Conservation (phyloP, 2,888 invertebrate genomes). For the Linyphia triangularis region DNA sequence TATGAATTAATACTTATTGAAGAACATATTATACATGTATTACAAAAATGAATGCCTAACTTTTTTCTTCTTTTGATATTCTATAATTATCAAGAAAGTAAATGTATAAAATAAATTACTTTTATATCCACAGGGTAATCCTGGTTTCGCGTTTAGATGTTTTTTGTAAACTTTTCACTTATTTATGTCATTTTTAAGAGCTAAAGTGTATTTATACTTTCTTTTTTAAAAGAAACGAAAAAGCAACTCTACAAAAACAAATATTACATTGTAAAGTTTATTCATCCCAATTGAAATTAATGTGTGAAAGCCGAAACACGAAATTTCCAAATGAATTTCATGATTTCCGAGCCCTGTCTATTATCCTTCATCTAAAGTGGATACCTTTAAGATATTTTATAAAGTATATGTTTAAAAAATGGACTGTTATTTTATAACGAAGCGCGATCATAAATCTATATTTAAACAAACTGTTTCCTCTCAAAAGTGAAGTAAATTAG, state of each 20-base stretch:
- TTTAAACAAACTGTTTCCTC: slow-evolving; percentile 51
- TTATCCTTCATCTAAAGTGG: background rate
- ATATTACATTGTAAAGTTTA: background rate
- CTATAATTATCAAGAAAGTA: too few relatives aligned
- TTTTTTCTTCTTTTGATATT: too few relatives aligned
- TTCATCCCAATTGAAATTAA: slow-evolving; percentile 3
- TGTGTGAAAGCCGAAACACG: background rate
- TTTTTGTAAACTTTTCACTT: background rate
- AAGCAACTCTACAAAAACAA: background rate
- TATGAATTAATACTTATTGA: too few relatives aligned
- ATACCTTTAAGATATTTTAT: slow-evolving; percentile 25
- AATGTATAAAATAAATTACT: too few relatives aligned
- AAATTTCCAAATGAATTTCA: slow-evolving; percentile 11
- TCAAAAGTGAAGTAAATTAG: slow-evolving; percentile 57
- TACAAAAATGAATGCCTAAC: too few relatives aligned
- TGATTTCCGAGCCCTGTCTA: background rate
- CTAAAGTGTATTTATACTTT: background rate
- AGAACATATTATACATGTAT: too few relatives aligned
- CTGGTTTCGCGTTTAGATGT: too few relatives aligned
- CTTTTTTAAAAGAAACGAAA: background rate
- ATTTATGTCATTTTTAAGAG: background rate
- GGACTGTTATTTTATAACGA: slow-evolving; percentile 28
- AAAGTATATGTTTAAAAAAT: slow-evolving; percentile 19
- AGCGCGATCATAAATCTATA: slow-evolving; percentile 44
- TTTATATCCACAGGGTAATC: too few relatives aligned